These are phyloP conservation scores for Cyphomyrus discorhynchus DNA, from an alignment of 2,113 vertebrate genomes.

Conservation along the genomic window DNA sequence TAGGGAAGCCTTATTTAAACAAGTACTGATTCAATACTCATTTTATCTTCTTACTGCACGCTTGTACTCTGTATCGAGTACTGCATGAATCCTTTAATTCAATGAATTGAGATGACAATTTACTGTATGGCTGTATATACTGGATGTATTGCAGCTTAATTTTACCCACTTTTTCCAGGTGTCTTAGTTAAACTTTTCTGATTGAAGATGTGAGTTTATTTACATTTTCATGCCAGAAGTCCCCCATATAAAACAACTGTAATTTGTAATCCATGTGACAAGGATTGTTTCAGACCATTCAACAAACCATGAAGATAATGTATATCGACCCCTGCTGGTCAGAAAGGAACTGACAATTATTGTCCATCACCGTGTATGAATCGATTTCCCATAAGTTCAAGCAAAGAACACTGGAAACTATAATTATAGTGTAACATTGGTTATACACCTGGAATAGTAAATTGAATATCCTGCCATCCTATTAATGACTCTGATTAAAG, in stretches of 20 bases:
- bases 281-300: neutral
- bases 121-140: neutral
- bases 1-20: neutral
- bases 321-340: neutral
- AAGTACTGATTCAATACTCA: neutral
- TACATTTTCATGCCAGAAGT: neutral
- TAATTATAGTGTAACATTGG: neutral
- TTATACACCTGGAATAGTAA: neutral
- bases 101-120: neutral
- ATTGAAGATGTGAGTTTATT: neutral
- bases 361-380: neutral
- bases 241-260: neutral
- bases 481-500: neutral
- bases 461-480: neutral
- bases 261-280: neutral
- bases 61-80: neutral
- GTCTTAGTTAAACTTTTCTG: neutral
- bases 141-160: neutral
- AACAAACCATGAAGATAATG: neutral
- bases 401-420: neutral
- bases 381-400: neutral
- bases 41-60: neutral
- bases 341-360: neutral
- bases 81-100: neutral
- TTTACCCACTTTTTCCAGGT: neutral